Base-by-base conservation (phyloP, 2,888 invertebrate species). In the Parthenolecanium corni region DNA sequence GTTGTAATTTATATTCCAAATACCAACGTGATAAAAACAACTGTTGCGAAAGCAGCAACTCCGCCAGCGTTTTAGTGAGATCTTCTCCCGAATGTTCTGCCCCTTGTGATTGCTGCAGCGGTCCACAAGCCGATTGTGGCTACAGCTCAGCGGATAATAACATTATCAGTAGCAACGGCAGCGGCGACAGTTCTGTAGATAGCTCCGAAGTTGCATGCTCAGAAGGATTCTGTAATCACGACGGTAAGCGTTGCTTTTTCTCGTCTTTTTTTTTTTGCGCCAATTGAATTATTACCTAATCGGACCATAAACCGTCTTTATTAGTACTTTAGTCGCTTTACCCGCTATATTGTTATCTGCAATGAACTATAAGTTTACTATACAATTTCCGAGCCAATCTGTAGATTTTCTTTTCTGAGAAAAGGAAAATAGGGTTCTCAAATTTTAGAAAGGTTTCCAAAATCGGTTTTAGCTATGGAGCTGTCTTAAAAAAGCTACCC, bases 181-280 rank as follows among this genome's bases (percentile, higher is more conserved):
- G 61, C 51, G 61, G 51, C 5, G 61, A 49, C n/a, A 89, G 88
- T 72, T 89, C 90, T 3, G 88, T 90, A 0, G 92, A 91, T 71
- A 90, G 91, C 31, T 91, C 91, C 0, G 92, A 91, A 72, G 82
- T 91, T 61, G 89, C 89, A 1, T 93, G 90, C 74, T 88, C 86
- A 0, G 92, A 92, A 71, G 86, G 86, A 46, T 86, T 88, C 72
- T 92, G 92, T 74, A 87, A 86, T 72, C 84, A 85, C 69, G 86
- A 86, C 68, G 74, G 73, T 66, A 72, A 72, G 65, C 71, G 69
- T 66, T 70, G 71, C 3, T 23, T 36, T 31, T 21, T 36, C 23
- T 58, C 53, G 2, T 42, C 12, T 25, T 11, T 12, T 16, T 3
- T 44, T 16, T 18, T 9, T 16, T 44, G 46, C 18, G 9, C 6